A percentile compares a stretch with the other conserved stretches of the same genome.
phyloP scores from a whole-genome alignment of 2,113 vertebrate species.

The Scophthalmus maximus region DNA sequence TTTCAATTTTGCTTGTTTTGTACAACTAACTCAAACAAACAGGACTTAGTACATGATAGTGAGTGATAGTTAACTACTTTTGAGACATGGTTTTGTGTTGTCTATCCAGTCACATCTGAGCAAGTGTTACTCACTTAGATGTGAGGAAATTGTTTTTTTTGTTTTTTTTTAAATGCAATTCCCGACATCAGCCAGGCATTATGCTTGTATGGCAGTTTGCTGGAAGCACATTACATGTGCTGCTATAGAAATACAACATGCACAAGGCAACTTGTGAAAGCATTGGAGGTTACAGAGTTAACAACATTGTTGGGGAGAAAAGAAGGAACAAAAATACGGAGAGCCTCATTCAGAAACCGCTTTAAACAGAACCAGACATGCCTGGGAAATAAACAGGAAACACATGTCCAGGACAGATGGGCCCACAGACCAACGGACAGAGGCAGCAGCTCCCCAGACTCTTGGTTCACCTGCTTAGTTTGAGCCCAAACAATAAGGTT shows the following conservation, averaged over 20 bases:
- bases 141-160: no score
- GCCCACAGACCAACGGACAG: constrained; percentile 33
- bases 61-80: no score
- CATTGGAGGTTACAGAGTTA: constrained; percentile 6
- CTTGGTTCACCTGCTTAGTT: constrained; percentile 28
- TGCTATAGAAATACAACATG: neutral
- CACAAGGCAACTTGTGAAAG: neutral
- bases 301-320: constrained; percentile 1
- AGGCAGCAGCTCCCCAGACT: constrained; percentile 3
- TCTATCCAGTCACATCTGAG: neutral
- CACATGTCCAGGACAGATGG: constrained; percentile 51
- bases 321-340: constrained; percentile 17
- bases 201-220: neutral
- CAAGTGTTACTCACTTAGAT: neutral
- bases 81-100: neutral
- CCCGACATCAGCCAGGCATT: neutral
- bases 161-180: neutral
- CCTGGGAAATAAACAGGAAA: constrained; percentile 59
- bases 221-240: neutral
- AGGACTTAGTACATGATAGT: neutral
- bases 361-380: constrained; percentile 61
- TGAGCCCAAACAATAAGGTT: constrained; percentile 1
- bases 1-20: no score
- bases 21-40: no score
- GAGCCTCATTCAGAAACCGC: neutral